Percentiles rank a stretch among this genome's conserved stretches.
These are phyloP conservation scores for Parauchenoglanis ngamensis DNA, from an alignment of 2,797 vertebrate genomes.

Conservation along the genomic window DNA sequence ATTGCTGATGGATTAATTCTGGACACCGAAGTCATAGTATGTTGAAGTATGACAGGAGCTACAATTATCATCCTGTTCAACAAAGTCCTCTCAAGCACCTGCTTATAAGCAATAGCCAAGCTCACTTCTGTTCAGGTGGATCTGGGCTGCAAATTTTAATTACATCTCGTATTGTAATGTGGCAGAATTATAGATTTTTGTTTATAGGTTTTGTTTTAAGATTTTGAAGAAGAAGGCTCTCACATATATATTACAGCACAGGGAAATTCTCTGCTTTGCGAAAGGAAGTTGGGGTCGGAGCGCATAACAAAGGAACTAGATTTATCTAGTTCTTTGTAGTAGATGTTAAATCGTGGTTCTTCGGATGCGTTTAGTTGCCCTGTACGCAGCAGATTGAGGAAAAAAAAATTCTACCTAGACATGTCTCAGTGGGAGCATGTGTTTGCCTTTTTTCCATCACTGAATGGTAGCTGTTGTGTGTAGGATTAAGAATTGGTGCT, in stretches of 20 bases:
- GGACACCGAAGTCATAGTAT: background rate
- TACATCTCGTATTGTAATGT: background rate
- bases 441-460: background rate
- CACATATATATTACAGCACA: no score
- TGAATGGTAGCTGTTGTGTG: background rate
- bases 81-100: background rate
- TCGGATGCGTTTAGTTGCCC: background rate
- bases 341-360: background rate
- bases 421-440: background rate
- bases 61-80: background rate
- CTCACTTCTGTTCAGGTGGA: background rate
- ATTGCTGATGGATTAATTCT: conserved; percentile 2
- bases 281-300: background rate
- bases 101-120: background rate
- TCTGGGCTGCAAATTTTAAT: background rate
- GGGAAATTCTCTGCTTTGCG: background rate
- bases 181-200: background rate
- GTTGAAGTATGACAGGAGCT: background rate
- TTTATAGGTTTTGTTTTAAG: background rate
- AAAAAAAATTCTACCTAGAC: background rate
- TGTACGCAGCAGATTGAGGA: background rate
- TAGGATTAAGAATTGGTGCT: background rate
- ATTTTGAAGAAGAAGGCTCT: background rate
- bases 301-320: background rate
- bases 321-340: background rate